Conservation (phyloP, 1,140 invertebrate genomes). For the Lepidurus packardi region DNA sequence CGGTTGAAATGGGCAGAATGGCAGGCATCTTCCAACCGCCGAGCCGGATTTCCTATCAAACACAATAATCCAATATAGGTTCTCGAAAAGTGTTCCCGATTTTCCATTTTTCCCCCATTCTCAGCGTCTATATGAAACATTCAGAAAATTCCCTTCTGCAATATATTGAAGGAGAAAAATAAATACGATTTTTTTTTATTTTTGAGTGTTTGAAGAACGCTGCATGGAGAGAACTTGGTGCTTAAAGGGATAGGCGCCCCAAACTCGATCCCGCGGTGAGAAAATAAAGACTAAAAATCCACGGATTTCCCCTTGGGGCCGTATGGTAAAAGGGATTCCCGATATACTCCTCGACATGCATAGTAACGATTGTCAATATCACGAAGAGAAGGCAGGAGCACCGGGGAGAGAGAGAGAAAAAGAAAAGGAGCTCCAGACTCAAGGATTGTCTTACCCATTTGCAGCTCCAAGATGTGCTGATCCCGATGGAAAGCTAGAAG, state of each 20-base stretch:
- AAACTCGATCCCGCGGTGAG: background rate
- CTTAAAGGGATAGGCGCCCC: too few relatives aligned
- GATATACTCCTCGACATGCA: constrained; percentile 21
- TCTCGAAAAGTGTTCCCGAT: background rate
- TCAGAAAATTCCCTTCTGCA: background rate
- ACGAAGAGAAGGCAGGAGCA: background rate
- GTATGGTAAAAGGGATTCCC: background rate
- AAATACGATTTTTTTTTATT: too few relatives aligned
- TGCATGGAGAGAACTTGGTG: background rate
- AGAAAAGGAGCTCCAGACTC: background rate
- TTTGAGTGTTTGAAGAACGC: background rate
- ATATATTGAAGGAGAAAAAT: background rate
- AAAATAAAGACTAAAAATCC: background rate
- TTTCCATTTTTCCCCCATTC: background rate
- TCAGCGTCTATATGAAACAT: background rate
- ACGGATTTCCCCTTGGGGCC: background rate
- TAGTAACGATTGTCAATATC: constrained; percentile 18
- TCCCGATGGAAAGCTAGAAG: constrained; percentile 18
- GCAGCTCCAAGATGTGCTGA: constrained; percentile 20
- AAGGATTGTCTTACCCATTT: constrained; percentile 22
- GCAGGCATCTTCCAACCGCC: constrained; percentile 3
- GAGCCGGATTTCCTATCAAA: constrained; percentile 11
- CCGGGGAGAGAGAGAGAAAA: background rate
- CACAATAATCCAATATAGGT: background rate
- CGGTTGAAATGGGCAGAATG: constrained; percentile 10